These are phyloP conservation scores for Spisula subtruncata DNA, from an alignment of 2,888 invertebrate species.

Conservation along the genomic window DNA sequence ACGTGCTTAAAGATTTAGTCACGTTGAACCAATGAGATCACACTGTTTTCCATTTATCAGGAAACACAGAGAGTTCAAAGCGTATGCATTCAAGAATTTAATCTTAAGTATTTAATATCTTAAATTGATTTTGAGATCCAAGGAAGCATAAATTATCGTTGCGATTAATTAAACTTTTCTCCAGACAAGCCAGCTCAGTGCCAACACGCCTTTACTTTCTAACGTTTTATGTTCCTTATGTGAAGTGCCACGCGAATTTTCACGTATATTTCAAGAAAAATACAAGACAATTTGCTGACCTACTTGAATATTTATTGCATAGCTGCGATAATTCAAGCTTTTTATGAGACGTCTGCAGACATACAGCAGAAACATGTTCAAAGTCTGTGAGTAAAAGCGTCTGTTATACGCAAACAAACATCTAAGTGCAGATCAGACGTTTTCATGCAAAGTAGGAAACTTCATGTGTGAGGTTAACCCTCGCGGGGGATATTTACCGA, in stretches of 20 bases:
- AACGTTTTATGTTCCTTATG: neutral
- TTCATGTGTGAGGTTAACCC: too few relatives aligned
- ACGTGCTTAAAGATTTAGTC: constrained; percentile 8
- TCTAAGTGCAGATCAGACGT: too few relatives aligned
- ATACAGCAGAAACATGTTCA: neutral
- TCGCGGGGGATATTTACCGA: too few relatives aligned
- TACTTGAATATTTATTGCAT: neutral
- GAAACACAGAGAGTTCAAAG: neutral
- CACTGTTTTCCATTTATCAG: neutral
- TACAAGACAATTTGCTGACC: neutral
- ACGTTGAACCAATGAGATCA: neutral
- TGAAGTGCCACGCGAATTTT: constrained; percentile 19
- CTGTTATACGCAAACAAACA: neutral
- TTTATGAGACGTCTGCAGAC: neutral
- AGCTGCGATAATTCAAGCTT: neutral
- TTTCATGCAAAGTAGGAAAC: too few relatives aligned
- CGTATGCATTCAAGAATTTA: constrained; percentile 11
- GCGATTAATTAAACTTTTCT: constrained; percentile 9
- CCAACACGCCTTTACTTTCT: neutral
- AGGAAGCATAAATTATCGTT: constrained; percentile 13
- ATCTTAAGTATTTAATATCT: constrained; percentile 18
- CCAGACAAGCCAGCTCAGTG: constrained; percentile 6
- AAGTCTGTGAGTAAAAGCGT: neutral
- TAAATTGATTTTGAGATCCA: constrained; percentile 14
- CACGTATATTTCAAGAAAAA: neutral